Evolutionary conservation across 1,140 invertebrate species (phyloP).

Genomic region (Drosophila insularis): DNA sequence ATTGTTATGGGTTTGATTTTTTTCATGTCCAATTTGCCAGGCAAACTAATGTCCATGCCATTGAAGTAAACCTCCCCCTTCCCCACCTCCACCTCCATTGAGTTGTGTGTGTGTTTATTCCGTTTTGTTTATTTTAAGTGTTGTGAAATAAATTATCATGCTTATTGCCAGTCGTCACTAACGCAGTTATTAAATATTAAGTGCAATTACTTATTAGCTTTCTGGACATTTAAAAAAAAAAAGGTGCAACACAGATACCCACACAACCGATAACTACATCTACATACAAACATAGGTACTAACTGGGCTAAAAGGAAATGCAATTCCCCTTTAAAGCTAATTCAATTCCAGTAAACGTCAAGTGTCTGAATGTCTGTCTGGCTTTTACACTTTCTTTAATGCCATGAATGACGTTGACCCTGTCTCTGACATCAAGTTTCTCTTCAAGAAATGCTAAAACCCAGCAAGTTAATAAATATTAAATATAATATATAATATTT

Average conservation of each 20-base stretch:
- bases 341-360: not conserved
- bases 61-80: conserved; percentile 22
- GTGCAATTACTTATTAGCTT: conserved; percentile 43
- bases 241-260: conserved; percentile 10
- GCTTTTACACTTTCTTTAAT: not conserved
- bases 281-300: too few relatives aligned
- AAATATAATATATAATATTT: too few relatives aligned
- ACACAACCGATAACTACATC: conserved; percentile 11
- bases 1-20: conserved; percentile 36
- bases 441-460: too few relatives aligned
- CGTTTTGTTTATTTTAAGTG: conserved; percentile 18
- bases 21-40: conserved; percentile 49
- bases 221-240: not conserved
- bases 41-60: conserved; percentile 41
- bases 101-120: conserved; percentile 25
- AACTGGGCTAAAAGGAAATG: not conserved
- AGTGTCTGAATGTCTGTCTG: too few relatives aligned
- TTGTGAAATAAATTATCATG: conserved; percentile 37
- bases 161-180: conserved; percentile 15
- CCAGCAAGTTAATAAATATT: too few relatives aligned
- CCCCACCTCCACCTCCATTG: not conserved
- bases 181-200: conserved; percentile 65
- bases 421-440: too few relatives aligned
- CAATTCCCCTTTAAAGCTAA: not conserved
- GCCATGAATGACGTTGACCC: too few relatives aligned